phyloP scores from a whole-genome alignment of 2,113 vertebrate genomes.

The Psilopogon haemacephalus region DNA sequence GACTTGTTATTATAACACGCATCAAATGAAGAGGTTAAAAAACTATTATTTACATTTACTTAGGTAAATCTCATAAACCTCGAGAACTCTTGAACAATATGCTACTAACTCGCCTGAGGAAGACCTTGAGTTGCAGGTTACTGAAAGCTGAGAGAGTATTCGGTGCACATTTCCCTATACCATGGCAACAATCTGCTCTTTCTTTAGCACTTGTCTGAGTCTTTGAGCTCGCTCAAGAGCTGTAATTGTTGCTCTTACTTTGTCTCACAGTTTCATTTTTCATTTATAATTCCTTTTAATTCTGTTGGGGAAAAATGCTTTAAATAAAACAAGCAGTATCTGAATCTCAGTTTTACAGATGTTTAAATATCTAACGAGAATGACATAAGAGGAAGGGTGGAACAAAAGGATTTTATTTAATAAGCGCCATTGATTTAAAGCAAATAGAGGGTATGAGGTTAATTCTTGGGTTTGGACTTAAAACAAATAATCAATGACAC shows the following conservation, averaged over 20 bases:
- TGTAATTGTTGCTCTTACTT: neutral
- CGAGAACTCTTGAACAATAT: neutral
- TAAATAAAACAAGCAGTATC: neutral
- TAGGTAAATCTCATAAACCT: neutral
- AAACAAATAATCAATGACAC: neutral
- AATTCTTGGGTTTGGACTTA: neutral
- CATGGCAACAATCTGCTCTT: neutral
- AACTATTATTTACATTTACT: neutral
- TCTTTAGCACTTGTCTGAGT: neutral
- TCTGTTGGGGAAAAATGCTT: neutral
- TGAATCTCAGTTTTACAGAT: neutral
- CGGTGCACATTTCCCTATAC: neutral
- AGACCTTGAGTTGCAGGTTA: neutral
- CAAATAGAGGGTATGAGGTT: neutral
- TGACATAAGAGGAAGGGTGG: neutral
- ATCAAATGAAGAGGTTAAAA: neutral
- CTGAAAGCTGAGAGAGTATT: neutral
- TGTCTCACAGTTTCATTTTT: neutral
- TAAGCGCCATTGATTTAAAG: neutral
- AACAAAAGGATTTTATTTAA: neutral
- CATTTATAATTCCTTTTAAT: neutral
- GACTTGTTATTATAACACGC: neutral
- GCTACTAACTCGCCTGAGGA: neutral
- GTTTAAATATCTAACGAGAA: neutral
- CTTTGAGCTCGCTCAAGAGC: accelerated